Base-by-base conservation (phyloP, 2,888 invertebrate genomes). In the Chloroclysta siterata region DNA sequence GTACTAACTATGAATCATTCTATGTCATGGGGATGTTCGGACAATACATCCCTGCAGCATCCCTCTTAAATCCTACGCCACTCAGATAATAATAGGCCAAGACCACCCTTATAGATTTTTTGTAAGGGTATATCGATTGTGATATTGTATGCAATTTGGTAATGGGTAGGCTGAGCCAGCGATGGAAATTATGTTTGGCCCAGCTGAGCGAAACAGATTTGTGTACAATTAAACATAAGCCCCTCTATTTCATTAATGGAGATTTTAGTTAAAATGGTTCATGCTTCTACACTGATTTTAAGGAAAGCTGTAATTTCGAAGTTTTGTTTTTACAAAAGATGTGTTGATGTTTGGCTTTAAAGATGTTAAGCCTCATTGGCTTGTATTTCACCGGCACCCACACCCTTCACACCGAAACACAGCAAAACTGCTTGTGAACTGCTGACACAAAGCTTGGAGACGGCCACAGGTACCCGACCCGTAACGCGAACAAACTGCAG, bases 21-120 rank as follows among this genome's bases (percentile, higher is more conserved):
- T 54, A 5, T 56, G 51, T 15, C 57, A 42, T 51, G 65, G 69
- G 70, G 69, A 66, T 62, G 59, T 36, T 55, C 46, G 50, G 53
- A 80, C 79, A 80, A 81, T 73, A 59, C 75, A 71, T 72, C 75
- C 72, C 74, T 69, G 68, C 73, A 60, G 67, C 75, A 75, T 73
- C 73, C 65, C 70, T 67, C 68, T 72, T 62, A 58, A 68, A 70
- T 70, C 68, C 64, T 50, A 33, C 41, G 58, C 63, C 61, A 59
- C 64, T 64, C 65, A 48, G 41, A 55, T 61, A 50, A 73, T 66
- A 72, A 74, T 73, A 69, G 72, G 56, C 67, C 65, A 57, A 22
- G 22, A 22, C 66, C 65, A 65, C 71, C 71, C 67, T 60, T 58
- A 65, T 44, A 11, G 65, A 54, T 59, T 55, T 58, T 61, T 61